Conservation (phyloP, 2,888 invertebrate species). For the Drepanosiphum platanoidis region DNA sequence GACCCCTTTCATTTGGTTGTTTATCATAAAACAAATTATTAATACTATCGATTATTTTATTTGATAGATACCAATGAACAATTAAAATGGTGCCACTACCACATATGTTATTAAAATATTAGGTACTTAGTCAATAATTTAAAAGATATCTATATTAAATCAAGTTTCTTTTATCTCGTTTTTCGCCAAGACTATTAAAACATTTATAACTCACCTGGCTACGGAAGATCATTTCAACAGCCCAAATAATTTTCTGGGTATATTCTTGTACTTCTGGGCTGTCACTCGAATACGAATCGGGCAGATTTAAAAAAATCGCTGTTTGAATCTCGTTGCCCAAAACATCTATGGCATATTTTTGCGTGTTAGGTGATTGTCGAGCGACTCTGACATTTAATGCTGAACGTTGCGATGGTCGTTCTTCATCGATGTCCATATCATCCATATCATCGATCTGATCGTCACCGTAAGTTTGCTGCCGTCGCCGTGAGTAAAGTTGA, state of each 20-base stretch:
- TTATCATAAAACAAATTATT: too few species aligned
- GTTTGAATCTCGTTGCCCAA: neutral
- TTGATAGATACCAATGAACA: too few species aligned
- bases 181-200: too few species aligned
- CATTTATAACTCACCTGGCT: slow-evolving; percentile 39
- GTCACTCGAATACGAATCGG: neutral
- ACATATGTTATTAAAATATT: too few species aligned
- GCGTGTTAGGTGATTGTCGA: neutral
- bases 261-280: neutral
- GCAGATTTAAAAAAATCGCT: slow-evolving; percentile 1
- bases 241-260: neutral
- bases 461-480: neutral
- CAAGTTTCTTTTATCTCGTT: too few species aligned
- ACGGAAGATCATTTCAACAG: neutral
- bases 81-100: too few species aligned
- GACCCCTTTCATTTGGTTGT: too few species aligned
- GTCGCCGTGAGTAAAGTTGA: neutral
- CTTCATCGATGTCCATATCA: neutral
- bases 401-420: neutral
- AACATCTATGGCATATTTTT: neutral
- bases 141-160: too few species aligned
- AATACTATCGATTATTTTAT: too few species aligned
- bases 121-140: too few species aligned
- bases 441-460: neutral
- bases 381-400: too few species aligned